Percentiles rank a stretch among this genome's conserved stretches.
Evolutionary conservation across 2,113 vertebrate species (phyloP).

Genomic region (Gnathonemus longibarbis): DNA sequence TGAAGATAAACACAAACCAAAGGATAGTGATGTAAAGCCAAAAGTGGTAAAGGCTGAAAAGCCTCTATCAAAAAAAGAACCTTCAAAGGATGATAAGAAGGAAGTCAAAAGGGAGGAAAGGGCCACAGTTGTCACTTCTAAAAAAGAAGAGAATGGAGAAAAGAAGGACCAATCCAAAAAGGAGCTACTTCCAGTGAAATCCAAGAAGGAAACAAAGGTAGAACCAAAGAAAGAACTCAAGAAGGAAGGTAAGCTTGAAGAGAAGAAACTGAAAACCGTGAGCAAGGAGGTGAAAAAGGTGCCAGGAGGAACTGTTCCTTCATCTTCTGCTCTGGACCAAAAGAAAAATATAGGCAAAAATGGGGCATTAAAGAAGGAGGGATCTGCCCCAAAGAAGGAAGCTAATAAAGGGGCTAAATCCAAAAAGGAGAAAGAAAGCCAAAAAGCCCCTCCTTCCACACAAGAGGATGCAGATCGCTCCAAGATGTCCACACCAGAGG

Average conservation of each 20-base stretch:
- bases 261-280: slow-evolving; percentile 49
- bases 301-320: neutral
- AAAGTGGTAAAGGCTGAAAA: slow-evolving; percentile 59
- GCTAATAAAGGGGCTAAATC: slow-evolving; percentile 38
- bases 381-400: slow-evolving; percentile 49
- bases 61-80: slow-evolving; percentile 56
- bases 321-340: slow-evolving; percentile 16
- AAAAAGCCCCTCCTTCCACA: slow-evolving; percentile 4
- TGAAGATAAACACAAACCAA: slow-evolving; percentile 58
- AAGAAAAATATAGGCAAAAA: slow-evolving; percentile 41
- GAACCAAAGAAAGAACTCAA: slow-evolving; percentile 58
- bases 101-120: slow-evolving; percentile 58
- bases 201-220: slow-evolving; percentile 61
- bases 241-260: slow-evolving; percentile 61
- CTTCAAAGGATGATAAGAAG: slow-evolving; percentile 60
- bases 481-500: slow-evolving; percentile 55
- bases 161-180: slow-evolving; percentile 52
- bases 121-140: neutral
- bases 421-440: slow-evolving; percentile 47
- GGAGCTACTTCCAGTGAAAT: slow-evolving; percentile 41
- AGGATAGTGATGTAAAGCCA: slow-evolving; percentile 39
- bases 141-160: slow-evolving; percentile 53
- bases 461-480: slow-evolving; percentile 41
- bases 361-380: slow-evolving; percentile 47
- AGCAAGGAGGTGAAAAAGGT: slow-evolving; percentile 55